Evolutionary conservation across 2,797 vertebrate genomes (phyloP).

Genomic region (Enteromius fasciolatus): DNA sequence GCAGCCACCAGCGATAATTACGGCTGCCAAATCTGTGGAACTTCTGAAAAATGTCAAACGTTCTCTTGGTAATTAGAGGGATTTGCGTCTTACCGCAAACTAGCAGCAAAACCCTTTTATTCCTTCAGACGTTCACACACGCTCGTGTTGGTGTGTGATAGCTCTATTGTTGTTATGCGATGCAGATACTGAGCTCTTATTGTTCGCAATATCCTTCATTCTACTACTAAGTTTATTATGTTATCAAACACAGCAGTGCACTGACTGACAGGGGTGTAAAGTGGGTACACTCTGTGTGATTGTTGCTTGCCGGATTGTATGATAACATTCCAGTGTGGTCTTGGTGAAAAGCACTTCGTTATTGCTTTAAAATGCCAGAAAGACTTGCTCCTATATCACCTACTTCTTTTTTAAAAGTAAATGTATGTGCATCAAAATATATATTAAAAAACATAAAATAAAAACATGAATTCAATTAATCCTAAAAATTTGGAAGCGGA

Average conservation of each 20-base stretch:
- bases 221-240: slow-evolving; percentile 43
- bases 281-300: background rate
- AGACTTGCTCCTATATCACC: too few species aligned
- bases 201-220: slow-evolving; percentile 24
- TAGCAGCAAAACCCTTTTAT: slow-evolving; percentile 28
- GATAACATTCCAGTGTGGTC: background rate
- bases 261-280: slow-evolving; percentile 4
- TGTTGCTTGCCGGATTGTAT: slow-evolving; percentile 9
- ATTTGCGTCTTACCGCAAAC: slow-evolving; percentile 36
- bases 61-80: slow-evolving; percentile 50
- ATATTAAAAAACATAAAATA: background rate
- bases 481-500: background rate
- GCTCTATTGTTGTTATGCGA: slow-evolving; percentile 20
- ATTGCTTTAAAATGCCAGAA: too few species aligned
- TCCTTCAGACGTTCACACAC: background rate
- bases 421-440: background rate
- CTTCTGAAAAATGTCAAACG: slow-evolving; percentile 49
- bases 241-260: slow-evolving; percentile 49
- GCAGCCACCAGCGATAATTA: slow-evolving; percentile 45
- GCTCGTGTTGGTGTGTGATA: slow-evolving; percentile 25
- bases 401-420: background rate
- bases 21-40: slow-evolving; percentile 22
- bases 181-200: slow-evolving; percentile 30
- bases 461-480: background rate
- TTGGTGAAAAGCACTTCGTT: background rate